Conservation (phyloP, 2,888 invertebrate species). For the Eristalinus aeneus region DNA sequence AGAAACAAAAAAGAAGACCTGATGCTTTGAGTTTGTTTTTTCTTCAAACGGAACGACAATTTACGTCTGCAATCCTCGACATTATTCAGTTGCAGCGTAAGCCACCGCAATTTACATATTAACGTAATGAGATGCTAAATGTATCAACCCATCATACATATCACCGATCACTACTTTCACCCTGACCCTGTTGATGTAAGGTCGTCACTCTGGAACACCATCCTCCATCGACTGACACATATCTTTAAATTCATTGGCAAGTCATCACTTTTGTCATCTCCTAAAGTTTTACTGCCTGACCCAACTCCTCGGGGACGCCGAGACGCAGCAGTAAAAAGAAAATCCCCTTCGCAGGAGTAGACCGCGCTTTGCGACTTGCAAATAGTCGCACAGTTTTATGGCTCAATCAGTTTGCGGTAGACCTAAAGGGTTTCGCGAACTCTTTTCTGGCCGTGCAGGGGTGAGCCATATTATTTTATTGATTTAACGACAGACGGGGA, state of each 20-base stretch:
- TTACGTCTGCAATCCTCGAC: too few relatives aligned
- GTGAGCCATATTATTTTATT: constrained; percentile 21
- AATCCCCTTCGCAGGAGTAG: neutral
- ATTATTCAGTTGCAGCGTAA: too few relatives aligned
- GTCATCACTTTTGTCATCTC: constrained; percentile 33
- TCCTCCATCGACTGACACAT: neutral
- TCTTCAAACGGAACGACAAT: too few relatives aligned
- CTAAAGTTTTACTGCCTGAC: constrained; percentile 23
- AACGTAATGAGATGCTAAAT: too few relatives aligned
- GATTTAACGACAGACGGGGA: constrained; percentile 3
- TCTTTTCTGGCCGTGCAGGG: neutral
- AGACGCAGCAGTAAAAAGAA: neutral
- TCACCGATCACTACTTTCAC: neutral
- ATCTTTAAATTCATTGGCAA: constrained; percentile 3
- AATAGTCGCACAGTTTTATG: constrained; percentile 20
- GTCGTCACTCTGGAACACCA: neutral
- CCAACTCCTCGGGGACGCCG: constrained; percentile 5
- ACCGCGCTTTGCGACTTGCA: neutral
- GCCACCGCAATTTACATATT: too few relatives aligned
- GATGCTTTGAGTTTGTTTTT: too few relatives aligned
- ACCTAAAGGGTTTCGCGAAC: constrained; percentile 41
- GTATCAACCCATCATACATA: neutral
- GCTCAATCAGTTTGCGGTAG: constrained; percentile 30
- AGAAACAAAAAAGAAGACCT: too few relatives aligned
- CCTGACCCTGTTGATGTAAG: neutral